These are phyloP conservation scores for Calyptommatus sinebrachiatus DNA, from an alignment of 2,113 vertebrate species.

Conservation along the genomic window DNA sequence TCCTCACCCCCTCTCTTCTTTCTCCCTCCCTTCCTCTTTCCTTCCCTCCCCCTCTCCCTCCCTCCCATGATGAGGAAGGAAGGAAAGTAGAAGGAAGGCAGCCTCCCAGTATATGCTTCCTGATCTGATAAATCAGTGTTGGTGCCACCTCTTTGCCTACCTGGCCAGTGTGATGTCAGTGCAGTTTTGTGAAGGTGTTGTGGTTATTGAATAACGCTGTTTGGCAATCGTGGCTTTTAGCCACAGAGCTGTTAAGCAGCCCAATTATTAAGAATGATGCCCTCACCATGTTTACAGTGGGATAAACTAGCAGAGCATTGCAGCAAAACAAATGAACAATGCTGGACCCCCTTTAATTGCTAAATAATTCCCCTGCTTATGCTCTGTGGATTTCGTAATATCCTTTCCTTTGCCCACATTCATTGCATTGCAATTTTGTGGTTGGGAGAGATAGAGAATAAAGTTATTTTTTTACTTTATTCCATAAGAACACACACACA, in stretches of 20 bases:
- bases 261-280: neutral
- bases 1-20: too few relatives aligned
- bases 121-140: neutral
- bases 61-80: too few relatives aligned
- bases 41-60: too few relatives aligned
- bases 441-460: slow-evolving; percentile 24
- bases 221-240: neutral
- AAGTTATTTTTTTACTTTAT: slow-evolving; percentile 52
- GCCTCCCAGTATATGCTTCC: too few relatives aligned
- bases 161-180: neutral
- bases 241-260: neutral
- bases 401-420: slow-evolving; percentile 46
- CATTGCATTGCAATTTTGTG: slow-evolving; percentile 57
- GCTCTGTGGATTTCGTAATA: slow-evolving; percentile 33
- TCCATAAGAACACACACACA: slow-evolving; percentile 38
- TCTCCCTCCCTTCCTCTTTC: too few relatives aligned
- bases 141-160: neutral
- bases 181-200: neutral
- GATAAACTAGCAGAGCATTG: slow-evolving; percentile 24
- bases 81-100: too few relatives aligned
- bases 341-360: slow-evolving; percentile 60
- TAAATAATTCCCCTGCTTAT: slow-evolving; percentile 51
- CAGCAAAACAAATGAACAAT: slow-evolving; percentile 38
- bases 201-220: neutral
- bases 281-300: slow-evolving; percentile 36